phyloP scores from a whole-genome alignment of 2,797 vertebrate species.

The Hippoglossus hippoglossus region DNA sequence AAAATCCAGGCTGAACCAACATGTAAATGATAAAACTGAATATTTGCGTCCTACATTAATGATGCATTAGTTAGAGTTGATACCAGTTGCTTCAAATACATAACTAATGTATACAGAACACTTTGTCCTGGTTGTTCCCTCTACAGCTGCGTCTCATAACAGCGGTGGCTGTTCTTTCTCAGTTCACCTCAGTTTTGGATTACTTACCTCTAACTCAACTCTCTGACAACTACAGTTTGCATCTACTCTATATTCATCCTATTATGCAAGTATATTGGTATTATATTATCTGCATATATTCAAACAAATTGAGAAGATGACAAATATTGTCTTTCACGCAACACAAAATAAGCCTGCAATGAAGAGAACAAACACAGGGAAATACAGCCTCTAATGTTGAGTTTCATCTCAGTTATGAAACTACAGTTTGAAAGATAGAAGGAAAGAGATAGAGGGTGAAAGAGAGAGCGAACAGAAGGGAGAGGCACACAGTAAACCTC shows the following conservation, averaged over 20 bases:
- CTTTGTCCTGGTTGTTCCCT: slow-evolving; percentile 37
- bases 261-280: neutral
- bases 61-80: slow-evolving; percentile 38
- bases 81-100: slow-evolving; percentile 29
- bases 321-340: slow-evolving; percentile 8
- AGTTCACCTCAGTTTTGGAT: slow-evolving; percentile 16
- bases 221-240: slow-evolving; percentile 10
- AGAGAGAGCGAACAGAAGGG: slow-evolving; percentile 40
- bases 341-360: slow-evolving; percentile 1
- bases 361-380: slow-evolving; percentile 4
- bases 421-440: slow-evolving; percentile 41
- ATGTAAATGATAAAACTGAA: slow-evolving; percentile 33
- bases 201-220: slow-evolving; percentile 30
- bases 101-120: slow-evolving; percentile 27
- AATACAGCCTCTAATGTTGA: slow-evolving; percentile 22
- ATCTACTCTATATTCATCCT: slow-evolving; percentile 15
- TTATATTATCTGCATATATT: slow-evolving; percentile 5
- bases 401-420: slow-evolving; percentile 39
- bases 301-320: neutral
- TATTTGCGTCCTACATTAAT: slow-evolving; percentile 36
- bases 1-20: slow-evolving; percentile 33
- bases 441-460: slow-evolving; percentile 29
- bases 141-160: slow-evolving; percentile 8
- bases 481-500: slow-evolving; percentile 63
- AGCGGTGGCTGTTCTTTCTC: slow-evolving; percentile 13